A percentile compares a stretch with the other conserved stretches of the same genome.
These are phyloP conservation scores for Montipora foliosa DNA, from an alignment of 64 coral and sea anemone species.

Conservation along the genomic window DNA sequence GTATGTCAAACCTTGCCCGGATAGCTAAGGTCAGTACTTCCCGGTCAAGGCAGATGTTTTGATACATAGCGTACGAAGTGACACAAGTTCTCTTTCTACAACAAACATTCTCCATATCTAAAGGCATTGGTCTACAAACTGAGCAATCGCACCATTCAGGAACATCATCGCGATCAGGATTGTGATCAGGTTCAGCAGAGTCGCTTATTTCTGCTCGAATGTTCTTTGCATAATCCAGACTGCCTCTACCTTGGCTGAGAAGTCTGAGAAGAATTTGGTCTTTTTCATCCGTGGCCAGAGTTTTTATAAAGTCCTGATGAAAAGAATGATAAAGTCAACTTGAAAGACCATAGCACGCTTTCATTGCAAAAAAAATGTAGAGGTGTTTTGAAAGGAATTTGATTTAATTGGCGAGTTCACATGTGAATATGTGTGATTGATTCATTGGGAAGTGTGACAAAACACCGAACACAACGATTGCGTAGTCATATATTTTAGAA, in stretches of 20 bases:
- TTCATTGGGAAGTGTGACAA: neutral
- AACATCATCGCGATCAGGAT: neutral
- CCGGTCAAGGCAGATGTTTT: constrained; percentile 75
- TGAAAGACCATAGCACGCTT: neutral
- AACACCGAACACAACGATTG: neutral
- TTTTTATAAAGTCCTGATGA: constrained; percentile 11
- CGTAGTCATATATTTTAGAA: no score
- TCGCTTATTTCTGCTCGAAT: neutral
- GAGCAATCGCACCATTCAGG: constrained; percentile 66
- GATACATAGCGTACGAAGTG: constrained; percentile 52
- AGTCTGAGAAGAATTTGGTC: constrained; percentile 19
- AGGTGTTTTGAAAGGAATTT: no score
- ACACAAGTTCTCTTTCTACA: constrained; percentile 52
- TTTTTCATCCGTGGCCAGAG: constrained; percentile 3
- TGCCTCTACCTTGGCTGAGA: constrained; percentile 38
- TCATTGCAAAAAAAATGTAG: neutral
- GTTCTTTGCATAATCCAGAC: constrained; percentile 67
- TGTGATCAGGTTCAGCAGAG: neutral
- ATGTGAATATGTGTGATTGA: neutral
- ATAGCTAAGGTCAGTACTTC: constrained; percentile 49
- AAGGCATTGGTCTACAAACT: constrained; percentile 37
- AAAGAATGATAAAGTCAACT: neutral
- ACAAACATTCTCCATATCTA: constrained; percentile 63
- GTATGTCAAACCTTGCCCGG: constrained; percentile 37
- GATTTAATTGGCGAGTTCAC: no score